phyloP scores from a whole-genome alignment of 2,888 invertebrate species.

The Augochlorella aurata region DNA sequence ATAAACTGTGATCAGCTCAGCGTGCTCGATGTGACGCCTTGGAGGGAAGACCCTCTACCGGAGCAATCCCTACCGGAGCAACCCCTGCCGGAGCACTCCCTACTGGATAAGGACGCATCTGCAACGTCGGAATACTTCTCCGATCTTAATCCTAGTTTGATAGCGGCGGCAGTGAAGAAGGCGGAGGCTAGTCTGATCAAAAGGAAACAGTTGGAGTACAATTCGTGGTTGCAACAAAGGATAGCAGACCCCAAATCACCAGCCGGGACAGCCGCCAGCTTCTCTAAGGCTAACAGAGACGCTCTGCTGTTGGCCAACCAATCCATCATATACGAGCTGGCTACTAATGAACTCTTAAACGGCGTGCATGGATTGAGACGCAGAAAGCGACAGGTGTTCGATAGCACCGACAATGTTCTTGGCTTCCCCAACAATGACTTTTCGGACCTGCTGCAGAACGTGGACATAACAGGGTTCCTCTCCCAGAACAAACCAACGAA shows the following conservation, averaged over 20 bases:
- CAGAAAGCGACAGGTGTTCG: constrained; percentile 89
- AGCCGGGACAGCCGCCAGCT: constrained; percentile 93
- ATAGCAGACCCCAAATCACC: constrained; percentile 92
- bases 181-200: constrained; percentile 90
- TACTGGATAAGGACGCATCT: background rate
- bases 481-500: constrained; percentile 85
- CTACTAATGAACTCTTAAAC: constrained; percentile 92
- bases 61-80: constrained; percentile 69
- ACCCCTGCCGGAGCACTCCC: constrained; percentile 50
- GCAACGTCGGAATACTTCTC: constrained; percentile 80
- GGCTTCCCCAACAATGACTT: constrained; percentile 86
- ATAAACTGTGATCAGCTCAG: constrained; percentile 89
- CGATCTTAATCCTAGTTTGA: constrained; percentile 88
- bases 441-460: constrained; percentile 89
- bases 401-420: constrained; percentile 83
- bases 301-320: constrained; percentile 92
- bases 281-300: constrained; percentile 93
- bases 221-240: constrained; percentile 86
- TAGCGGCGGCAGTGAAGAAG: constrained; percentile 89
- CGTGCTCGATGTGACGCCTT: constrained; percentile 87
- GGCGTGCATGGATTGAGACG: constrained; percentile 83
- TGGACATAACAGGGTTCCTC: constrained; percentile 89
- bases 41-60: constrained; percentile 84
- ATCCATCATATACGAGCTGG: constrained; percentile 92
- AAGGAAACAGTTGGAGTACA: constrained; percentile 90